Evolutionary conservation across 2,888 invertebrate genomes (phyloP), one percentile per base, ranked within the genome.

Genomic region (Hartigia nigra): DNA sequence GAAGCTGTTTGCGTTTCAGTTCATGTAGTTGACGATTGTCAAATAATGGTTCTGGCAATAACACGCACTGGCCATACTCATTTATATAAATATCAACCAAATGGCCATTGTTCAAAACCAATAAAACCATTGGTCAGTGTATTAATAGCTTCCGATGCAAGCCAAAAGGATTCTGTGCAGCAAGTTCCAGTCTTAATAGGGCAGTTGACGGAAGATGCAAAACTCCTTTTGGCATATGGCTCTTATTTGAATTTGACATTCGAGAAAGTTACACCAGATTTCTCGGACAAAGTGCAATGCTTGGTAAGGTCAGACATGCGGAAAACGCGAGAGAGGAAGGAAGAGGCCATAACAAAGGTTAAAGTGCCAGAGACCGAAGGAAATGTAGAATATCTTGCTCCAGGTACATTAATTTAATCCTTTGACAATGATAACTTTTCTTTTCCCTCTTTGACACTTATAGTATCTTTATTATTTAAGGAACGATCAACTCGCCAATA

Each of bases 11-110:
- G 92, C 78, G 84, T 95, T 34, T 94, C 94, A 0, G 91, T 93
- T 1, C 88, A 93, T 81, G 88, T 92, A 32, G 91, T 91, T 4
- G 92, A 93, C 12, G 93, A 94, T 5, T 93, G 93, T 0, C 86
- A 91, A 12, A 90, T 94, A 83, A 90, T 92, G 90, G 85, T 93
- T 11, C 91, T 93, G 0, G 94, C 94, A 0, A 93, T 95, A 0
- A 96, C 97, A 0, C 93, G 95, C 84, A 96, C 95, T 87, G 98
- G 98, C 0, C 94, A 95, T 11, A 94, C 96, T 70, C 96, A 97
- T 91, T 92, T 96, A 78, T 98, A 96, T 90, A 94, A 95, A 76
- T 95, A 96, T 86, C 94, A 94, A 83, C 92, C 96, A 69, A 97
- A 97, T 92, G 96, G 96, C 94, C 95, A 90, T 83, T 91, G 92